These are phyloP conservation scores for Batillaria attramentaria DNA, from an alignment of 1,140 invertebrate genomes.

Conservation along the genomic window DNA sequence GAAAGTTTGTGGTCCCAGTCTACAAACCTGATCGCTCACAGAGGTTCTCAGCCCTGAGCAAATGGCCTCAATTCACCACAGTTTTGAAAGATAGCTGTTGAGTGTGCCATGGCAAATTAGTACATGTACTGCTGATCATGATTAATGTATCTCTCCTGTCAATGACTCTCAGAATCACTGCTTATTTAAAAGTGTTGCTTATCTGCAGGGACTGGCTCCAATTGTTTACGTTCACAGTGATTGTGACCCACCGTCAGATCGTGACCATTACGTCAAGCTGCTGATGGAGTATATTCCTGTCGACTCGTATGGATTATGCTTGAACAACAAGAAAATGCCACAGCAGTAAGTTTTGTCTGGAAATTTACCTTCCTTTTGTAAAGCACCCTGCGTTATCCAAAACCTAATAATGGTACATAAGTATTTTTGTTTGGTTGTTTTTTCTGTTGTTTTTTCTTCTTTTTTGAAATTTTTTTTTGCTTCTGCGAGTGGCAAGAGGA, in stretches of 20 bases:
- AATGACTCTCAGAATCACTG: too few relatives aligned
- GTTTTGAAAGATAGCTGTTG: too few relatives aligned
- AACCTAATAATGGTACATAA: background rate
- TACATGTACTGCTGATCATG: too few relatives aligned
- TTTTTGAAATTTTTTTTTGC: background rate
- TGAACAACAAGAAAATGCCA: conserved; percentile 78
- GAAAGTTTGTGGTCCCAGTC: too few relatives aligned
- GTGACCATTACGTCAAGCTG: conserved; percentile 81
- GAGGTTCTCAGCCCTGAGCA: too few relatives aligned
- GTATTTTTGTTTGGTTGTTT: background rate
- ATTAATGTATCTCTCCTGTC: too few relatives aligned
- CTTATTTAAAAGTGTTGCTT: too few relatives aligned
- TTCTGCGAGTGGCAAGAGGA: background rate
- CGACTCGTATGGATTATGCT: conserved; percentile 67
- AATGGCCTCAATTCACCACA: too few relatives aligned
- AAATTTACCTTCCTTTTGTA: background rate
- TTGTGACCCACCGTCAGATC: conserved; percentile 84
- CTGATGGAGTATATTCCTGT: conserved; percentile 80
- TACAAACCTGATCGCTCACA: too few relatives aligned
- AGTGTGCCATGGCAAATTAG: too few relatives aligned
- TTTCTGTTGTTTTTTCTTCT: background rate
- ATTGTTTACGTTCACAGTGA: conserved; percentile 85
- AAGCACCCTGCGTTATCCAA: background rate
- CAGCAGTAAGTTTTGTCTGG: conserved; percentile 71
- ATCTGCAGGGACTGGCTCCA: conserved; percentile 76